A percentile compares a stretch with the other conserved stretches of the same genome.
phyloP scores from a whole-genome alignment of 2,113 vertebrate genomes.

The Gymnorhina tibicen region DNA sequence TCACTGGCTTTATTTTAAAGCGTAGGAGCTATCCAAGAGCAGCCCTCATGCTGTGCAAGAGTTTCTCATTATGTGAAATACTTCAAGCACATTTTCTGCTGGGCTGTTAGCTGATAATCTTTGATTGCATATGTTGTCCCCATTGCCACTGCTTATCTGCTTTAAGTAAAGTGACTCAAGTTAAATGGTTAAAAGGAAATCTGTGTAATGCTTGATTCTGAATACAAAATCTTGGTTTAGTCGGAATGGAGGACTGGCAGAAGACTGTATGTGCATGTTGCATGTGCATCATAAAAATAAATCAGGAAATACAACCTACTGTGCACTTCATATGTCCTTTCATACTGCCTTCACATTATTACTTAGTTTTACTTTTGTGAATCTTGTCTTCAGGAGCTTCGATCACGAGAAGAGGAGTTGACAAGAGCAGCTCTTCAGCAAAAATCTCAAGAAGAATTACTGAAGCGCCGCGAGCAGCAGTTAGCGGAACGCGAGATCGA shows the following conservation, averaged over 20 bases:
- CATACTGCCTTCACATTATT: background rate
- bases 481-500: constrained; percentile 91
- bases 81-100: background rate
- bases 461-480: constrained; percentile 91
- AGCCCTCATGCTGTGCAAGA: background rate
- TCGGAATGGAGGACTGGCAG: background rate
- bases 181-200: background rate
- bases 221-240: background rate
- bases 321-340: background rate
- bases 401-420: constrained; percentile 92
- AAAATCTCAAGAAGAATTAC: constrained; percentile 91
- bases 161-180: background rate
- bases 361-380: background rate
- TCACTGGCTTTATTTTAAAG: background rate
- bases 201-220: background rate
- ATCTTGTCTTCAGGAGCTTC: constrained; percentile 80
- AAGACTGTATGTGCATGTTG: background rate
- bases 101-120: background rate
- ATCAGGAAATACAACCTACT: background rate
- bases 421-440: constrained; percentile 90
- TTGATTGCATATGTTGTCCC: background rate
- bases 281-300: background rate
- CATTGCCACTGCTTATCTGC: background rate
- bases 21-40: background rate
- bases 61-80: background rate